Conservation (phyloP, 2,888 invertebrate species). For the Xestia c-nigrum region DNA sequence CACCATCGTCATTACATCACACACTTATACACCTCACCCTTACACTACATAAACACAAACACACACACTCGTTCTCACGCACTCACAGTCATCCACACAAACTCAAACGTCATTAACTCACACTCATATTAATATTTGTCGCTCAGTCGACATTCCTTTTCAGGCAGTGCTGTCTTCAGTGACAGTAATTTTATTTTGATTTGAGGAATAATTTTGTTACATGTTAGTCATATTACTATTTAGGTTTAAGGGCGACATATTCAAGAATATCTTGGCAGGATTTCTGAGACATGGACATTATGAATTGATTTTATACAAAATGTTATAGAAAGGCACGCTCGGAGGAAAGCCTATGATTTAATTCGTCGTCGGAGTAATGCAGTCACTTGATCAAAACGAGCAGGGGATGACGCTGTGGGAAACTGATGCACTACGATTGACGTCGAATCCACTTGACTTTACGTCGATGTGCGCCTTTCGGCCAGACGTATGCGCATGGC, state of each 20-base stretch:
- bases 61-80: conserved; percentile 39
- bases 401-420: conserved; percentile 74
- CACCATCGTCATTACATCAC: conserved; percentile 65
- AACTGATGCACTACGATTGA: conserved; percentile 72
- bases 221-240: conserved; percentile 73
- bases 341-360: conserved; percentile 90
- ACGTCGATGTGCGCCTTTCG: conserved; percentile 65
- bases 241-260: conserved; percentile 78
- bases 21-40: conserved; percentile 47
- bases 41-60: conserved; percentile 46
- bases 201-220: conserved; percentile 78
- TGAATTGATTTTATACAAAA: conserved; percentile 88
- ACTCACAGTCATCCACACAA: conserved; percentile 49
- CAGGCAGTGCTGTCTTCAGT: conserved; percentile 78
- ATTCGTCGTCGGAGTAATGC: conserved; percentile 86
- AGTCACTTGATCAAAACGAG: conserved; percentile 80
- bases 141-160: conserved; percentile 80
- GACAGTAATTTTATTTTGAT: conserved; percentile 69
- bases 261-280: conserved; percentile 72
- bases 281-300: conserved; percentile 69
- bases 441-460: conserved; percentile 70
- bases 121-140: conserved; percentile 74
- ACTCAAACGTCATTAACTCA: conserved; percentile 56
- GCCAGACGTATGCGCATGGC: conserved; percentile 53
- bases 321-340: conserved; percentile 90